Evolutionary conservation across 2,113 vertebrate genomes (phyloP).

Genomic region (Brachirus orientalis): DNA sequence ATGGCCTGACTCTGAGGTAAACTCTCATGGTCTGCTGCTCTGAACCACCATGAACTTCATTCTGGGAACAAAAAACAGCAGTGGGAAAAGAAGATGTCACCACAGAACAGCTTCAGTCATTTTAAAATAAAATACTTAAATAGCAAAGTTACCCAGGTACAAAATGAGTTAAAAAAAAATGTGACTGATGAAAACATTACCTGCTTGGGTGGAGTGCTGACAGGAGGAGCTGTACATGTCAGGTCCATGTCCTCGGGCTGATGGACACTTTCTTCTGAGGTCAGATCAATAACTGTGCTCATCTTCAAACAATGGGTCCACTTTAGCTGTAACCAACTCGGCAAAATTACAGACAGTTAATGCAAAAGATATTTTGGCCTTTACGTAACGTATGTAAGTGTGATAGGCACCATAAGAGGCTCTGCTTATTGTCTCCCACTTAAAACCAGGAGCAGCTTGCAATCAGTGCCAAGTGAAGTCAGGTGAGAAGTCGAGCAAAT

Average conservation of each 20-base stretch:
- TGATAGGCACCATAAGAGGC: neutral
- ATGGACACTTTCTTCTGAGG: slow-evolving; percentile 13
- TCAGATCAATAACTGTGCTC: slow-evolving; percentile 50
- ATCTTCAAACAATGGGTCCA: slow-evolving; percentile 24
- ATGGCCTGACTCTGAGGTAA: slow-evolving; percentile 87
- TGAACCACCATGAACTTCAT: slow-evolving; percentile 27
- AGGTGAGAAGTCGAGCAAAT: slow-evolving; percentile 41
- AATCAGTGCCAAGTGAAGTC: slow-evolving; percentile 49
- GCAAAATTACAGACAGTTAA: neutral
- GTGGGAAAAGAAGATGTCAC: too few species aligned
- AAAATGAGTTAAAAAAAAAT: neutral
- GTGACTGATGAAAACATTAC: slow-evolving; percentile 15
- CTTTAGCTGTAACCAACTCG: neutral
- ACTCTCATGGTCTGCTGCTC: slow-evolving; percentile 84
- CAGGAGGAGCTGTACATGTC: slow-evolving; percentile 31
- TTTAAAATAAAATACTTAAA: neutral
- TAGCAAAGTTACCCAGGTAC: neutral
- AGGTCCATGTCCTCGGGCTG: slow-evolving; percentile 70
- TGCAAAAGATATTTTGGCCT: neutral
- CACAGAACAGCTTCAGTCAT: too few species aligned
- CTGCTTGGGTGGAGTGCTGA: slow-evolving; percentile 20
- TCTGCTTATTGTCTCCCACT: neutral
- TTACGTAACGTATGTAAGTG: neutral
- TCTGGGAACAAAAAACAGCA: slow-evolving; percentile 45
- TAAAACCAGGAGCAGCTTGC: neutral